phyloP scores from a whole-genome alignment of 2,888 invertebrate genomes.

The Odiellus spinosus region DNA sequence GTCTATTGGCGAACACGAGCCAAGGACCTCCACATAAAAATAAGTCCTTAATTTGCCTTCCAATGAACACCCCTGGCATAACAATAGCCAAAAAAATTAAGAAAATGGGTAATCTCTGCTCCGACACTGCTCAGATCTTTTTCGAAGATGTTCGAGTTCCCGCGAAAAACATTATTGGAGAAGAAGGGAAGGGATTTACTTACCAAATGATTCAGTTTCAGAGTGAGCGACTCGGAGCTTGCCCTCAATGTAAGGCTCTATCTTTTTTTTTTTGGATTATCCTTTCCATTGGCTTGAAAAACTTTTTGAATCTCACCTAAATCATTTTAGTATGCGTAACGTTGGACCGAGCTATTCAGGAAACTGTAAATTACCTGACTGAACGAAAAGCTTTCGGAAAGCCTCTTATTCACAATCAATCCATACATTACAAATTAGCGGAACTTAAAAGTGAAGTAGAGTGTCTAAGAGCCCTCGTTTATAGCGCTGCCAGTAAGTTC shows the following conservation, averaged over 20 bases:
- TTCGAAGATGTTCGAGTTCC: conserved; percentile 40
- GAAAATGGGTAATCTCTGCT: conserved; percentile 37
- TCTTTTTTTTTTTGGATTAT: no score
- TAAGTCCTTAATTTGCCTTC: conserved; percentile 39
- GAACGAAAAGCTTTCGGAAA: conserved; percentile 35
- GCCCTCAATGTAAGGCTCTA: no score
- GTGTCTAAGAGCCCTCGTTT: conserved; percentile 33
- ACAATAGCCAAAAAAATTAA: conserved; percentile 31
- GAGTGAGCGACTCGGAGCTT: conserved; percentile 35
- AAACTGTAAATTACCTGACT: conserved; percentile 36
- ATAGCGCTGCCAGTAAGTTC: conserved; percentile 31
- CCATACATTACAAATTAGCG: conserved; percentile 36
- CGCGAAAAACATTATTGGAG: conserved; percentile 35
- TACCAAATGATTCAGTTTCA: conserved; percentile 43
- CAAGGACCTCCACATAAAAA: conserved; percentile 32
- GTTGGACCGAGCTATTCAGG: conserved; percentile 29
- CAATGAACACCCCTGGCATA: conserved; percentile 33
- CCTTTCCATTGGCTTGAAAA: no score
- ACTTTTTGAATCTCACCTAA: no score
- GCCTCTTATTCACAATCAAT: conserved; percentile 32
- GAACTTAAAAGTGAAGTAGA: conserved; percentile 40
- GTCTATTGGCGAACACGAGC: conserved; percentile 38
- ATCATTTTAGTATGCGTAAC: no score
- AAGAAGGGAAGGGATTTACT: conserved; percentile 37
- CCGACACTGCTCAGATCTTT: conserved; percentile 39